Evolutionary conservation across 2,888 invertebrate genomes (phyloP).

Genomic region (Diaperis boleti): DNA sequence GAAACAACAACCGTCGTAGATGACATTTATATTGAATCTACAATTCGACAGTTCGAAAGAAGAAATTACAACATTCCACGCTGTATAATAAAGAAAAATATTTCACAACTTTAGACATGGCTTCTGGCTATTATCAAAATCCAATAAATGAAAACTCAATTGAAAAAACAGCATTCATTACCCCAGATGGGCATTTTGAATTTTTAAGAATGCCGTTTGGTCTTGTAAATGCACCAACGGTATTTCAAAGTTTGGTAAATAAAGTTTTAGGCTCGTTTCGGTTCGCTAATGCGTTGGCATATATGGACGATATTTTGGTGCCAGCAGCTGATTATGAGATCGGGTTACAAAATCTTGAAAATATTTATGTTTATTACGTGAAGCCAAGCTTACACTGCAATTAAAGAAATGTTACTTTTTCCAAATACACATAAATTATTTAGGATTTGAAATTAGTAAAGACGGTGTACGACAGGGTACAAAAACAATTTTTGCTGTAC

Average conservation of each 20-base stretch:
- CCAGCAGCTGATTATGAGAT: too few species aligned
- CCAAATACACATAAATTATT: conserved; percentile 32
- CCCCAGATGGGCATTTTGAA: conserved; percentile 45
- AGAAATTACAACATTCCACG: too few species aligned
- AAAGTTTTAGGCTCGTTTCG: background rate
- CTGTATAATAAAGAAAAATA: too few species aligned
- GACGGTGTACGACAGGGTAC: too few species aligned
- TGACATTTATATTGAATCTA: too few species aligned
- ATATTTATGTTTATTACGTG: background rate
- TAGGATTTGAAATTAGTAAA: conserved; percentile 32
- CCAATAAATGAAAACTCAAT: conserved; percentile 47
- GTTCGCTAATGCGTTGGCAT: conserved; percentile 9
- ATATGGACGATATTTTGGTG: conserved; percentile 37
- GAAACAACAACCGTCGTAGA: too few species aligned
- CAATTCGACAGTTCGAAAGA: too few species aligned
- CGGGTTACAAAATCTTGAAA: too few species aligned
- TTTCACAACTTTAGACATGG: too few species aligned
- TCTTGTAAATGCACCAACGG: conserved; percentile 52
- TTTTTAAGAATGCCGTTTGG: conserved; percentile 51
- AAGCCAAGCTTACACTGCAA: conserved; percentile 34
- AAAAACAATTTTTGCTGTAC: too few species aligned
- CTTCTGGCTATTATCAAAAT: conserved; percentile 51
- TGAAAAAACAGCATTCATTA: conserved; percentile 52
- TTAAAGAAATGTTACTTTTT: conserved; percentile 44
- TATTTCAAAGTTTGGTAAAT: conserved; percentile 50